These are phyloP conservation scores for Globodera ellingtonae DNA, from an alignment of 1,140 invertebrate species.

Conservation along the genomic window DNA sequence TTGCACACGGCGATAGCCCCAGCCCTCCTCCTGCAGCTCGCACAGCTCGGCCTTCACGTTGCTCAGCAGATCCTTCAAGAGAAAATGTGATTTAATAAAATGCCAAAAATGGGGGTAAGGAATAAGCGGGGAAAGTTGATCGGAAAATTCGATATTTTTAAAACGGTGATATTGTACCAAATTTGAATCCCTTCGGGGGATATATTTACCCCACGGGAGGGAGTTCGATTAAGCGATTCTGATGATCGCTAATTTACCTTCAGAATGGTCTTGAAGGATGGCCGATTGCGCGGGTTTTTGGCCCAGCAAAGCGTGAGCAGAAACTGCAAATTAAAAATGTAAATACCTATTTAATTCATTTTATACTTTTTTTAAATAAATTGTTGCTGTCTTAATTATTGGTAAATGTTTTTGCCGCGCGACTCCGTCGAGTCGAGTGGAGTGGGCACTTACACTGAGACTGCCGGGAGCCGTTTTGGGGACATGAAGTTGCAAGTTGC, in stretches of 20 bases:
- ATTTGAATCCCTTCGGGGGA: too few species aligned
- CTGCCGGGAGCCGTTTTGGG: slow-evolving; percentile 83
- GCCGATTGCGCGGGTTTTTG: slow-evolving; percentile 84
- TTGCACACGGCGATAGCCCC: slow-evolving; percentile 42
- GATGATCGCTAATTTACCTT: slow-evolving; percentile 49
- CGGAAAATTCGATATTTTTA: too few species aligned
- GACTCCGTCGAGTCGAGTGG: background rate
- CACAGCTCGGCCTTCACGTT: slow-evolving; percentile 78
- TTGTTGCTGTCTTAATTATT: background rate
- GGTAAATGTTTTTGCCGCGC: background rate
- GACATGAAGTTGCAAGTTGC: slow-evolving; percentile 84
- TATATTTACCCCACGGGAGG: too few species aligned
- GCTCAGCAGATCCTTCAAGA: slow-evolving; percentile 75
- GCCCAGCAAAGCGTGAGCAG: slow-evolving; percentile 91
- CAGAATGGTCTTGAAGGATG: slow-evolving; percentile 89
- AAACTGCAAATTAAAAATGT: slow-evolving; percentile 66
- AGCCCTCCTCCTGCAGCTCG: slow-evolving; percentile 66
- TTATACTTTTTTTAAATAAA: background rate
- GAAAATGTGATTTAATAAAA: background rate
- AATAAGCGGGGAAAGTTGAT: too few species aligned
- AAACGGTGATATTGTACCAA: too few species aligned
- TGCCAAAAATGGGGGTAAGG: too few species aligned
- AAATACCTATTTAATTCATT: background rate
- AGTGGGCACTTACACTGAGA: slow-evolving; percentile 59
- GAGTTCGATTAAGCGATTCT: too few species aligned